These are phyloP conservation scores for Falco concolor DNA, from an alignment of 2,797 vertebrate genomes.

Conservation along the genomic window DNA sequence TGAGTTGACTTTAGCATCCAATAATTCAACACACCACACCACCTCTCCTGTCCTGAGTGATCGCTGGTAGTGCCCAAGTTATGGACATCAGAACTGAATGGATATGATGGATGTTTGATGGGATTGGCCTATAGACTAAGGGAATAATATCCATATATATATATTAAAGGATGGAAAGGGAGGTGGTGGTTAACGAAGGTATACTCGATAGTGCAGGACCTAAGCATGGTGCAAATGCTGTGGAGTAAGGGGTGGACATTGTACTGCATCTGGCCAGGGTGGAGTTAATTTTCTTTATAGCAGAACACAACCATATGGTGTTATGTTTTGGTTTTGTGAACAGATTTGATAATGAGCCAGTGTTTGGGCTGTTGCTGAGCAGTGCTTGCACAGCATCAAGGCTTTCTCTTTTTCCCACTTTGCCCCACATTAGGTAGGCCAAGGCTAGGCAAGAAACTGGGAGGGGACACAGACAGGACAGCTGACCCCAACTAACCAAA, in stretches of 20 bases:
- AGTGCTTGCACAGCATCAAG: neutral
- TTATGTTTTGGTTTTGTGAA: neutral
- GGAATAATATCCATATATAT: neutral
- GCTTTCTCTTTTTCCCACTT: neutral
- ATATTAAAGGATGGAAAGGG: neutral
- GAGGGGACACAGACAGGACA: neutral
- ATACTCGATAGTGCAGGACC: neutral
- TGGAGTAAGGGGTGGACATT: neutral
- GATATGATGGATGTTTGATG: neutral
- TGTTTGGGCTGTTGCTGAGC: neutral
- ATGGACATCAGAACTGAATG: neutral
- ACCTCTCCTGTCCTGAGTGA: no score
- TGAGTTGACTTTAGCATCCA: neutral
- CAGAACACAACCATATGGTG: neutral
- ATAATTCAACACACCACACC: neutral
- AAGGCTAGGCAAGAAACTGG: neutral
- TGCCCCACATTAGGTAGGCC: no score
- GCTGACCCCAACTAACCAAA: neutral
- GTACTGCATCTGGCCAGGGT: neutral
- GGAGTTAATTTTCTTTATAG: neutral
- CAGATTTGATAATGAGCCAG: neutral
- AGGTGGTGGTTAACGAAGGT: neutral
- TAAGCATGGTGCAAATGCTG: neutral
- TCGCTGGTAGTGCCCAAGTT: neutral
- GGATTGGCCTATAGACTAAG: neutral